Evolutionary conservation across 2,888 invertebrate genomes (phyloP).

Genomic region (Chydorus sphaericus): DNA sequence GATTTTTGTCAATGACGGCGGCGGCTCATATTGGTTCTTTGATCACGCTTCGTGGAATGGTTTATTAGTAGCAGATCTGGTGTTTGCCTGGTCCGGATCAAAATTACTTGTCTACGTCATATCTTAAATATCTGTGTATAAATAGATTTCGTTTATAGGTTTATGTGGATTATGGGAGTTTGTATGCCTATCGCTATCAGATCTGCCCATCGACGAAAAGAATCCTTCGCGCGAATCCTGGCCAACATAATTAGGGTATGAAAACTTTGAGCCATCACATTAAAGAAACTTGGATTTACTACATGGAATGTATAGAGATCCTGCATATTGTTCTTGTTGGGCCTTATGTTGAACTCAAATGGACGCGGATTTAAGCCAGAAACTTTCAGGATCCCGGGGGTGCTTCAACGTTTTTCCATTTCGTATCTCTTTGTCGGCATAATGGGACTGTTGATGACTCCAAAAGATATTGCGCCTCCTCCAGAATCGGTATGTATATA

Average conservation of each 20-base stretch:
- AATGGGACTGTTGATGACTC: constrained; percentile 28
- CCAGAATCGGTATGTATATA: background rate
- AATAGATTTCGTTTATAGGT: no score
- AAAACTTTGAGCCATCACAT: no score
- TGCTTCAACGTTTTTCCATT: constrained; percentile 34
- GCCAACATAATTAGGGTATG: no score
- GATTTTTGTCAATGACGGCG: constrained; percentile 84
- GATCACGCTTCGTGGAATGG: constrained; percentile 91
- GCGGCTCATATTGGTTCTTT: constrained; percentile 71
- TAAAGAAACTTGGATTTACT: no score
- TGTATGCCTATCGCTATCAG: constrained; percentile 75
- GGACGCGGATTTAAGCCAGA: constrained; percentile 30
- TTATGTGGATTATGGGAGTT: constrained; percentile 95
- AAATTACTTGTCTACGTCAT: no score
- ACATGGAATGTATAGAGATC: constrained; percentile 61
- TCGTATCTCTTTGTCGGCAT: constrained; percentile 32
- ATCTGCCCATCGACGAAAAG: constrained; percentile 49
- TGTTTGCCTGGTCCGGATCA: constrained; percentile 69
- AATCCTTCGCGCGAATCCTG: constrained; percentile 42
- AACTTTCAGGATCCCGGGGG: constrained; percentile 34
- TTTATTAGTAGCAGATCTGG: constrained; percentile 70
- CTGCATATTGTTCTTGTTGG: constrained; percentile 55
- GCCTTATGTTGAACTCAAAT: constrained; percentile 53
- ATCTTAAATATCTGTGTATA: no score
- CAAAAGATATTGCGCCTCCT: constrained; percentile 21